A percentile compares a stretch with the other conserved stretches of the same genome.
Conservation (phyloP, 2,797 vertebrate species). For the Acrossocheilus wenchowensis region DNA sequence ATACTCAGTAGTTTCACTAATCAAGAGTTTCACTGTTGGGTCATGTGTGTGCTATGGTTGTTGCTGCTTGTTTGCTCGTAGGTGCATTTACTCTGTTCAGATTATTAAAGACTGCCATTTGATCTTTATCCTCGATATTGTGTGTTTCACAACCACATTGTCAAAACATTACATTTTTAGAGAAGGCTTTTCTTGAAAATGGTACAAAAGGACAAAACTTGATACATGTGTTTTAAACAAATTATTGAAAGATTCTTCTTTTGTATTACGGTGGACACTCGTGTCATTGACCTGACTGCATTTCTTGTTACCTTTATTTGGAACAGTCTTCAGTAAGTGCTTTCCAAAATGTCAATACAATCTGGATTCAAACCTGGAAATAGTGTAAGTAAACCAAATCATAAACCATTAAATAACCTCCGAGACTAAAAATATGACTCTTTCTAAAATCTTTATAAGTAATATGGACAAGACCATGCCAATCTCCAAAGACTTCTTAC, state of each 20-base stretch:
- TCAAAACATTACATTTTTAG: background rate
- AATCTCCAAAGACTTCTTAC: background rate
- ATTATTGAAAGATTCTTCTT: background rate
- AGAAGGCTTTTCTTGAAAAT: background rate
- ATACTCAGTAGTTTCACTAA: background rate
- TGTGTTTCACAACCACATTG: background rate
- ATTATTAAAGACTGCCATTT: background rate
- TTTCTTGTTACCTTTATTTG: background rate
- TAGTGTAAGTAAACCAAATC: background rate
- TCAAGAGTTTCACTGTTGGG: background rate
- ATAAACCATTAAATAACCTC: background rate
- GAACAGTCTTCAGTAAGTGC: background rate
- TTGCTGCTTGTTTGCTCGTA: background rate
- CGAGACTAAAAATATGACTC: background rate
- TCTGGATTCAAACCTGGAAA: background rate
- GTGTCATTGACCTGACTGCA: background rate
- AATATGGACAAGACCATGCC: background rate
- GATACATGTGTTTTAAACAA: background rate
- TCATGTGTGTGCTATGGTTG: background rate
- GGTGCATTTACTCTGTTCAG: background rate
- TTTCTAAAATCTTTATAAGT: constrained; percentile 14
- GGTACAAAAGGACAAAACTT: background rate
- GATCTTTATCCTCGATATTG: background rate
- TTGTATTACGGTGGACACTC: background rate
- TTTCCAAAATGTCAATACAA: background rate